These are phyloP conservation scores for Chamaea fasciata DNA, from an alignment of 2,113 vertebrate genomes.

Conservation along the genomic window DNA sequence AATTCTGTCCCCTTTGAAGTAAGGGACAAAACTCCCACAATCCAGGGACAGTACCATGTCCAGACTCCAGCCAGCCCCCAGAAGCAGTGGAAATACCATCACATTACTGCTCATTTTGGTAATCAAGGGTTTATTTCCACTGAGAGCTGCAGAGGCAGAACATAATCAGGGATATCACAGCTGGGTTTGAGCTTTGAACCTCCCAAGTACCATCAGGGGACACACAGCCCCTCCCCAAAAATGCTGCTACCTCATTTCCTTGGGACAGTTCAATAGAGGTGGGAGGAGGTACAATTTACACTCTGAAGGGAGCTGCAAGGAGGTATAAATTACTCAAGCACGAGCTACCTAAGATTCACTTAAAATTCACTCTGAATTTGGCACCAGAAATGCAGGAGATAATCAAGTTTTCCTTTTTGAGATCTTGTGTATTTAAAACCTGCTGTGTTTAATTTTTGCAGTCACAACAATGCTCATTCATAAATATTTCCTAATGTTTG, in stretches of 20 bases:
- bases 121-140: neutral
- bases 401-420: conserved; percentile 42
- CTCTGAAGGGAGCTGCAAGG: neutral
- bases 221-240: neutral
- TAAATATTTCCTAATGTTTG: conserved; percentile 35
- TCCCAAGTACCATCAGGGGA: fast-evolving
- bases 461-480: conserved; percentile 58
- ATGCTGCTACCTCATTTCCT: neutral
- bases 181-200: neutral
- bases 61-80: neutral
- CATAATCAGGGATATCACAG: fast-evolving
- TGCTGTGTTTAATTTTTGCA: conserved; percentile 54
- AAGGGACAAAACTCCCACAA: neutral
- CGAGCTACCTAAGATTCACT: neutral
- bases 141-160: neutral
- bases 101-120: fast-evolving
- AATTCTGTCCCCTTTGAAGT: neutral
- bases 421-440: conserved; percentile 32
- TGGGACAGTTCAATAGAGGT: neutral
- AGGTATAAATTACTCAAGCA: conserved; percentile 46
- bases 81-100: neutral
- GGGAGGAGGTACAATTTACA: neutral
- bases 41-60: neutral
- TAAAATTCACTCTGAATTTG: conserved; percentile 38
- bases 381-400: conserved; percentile 22